Conservation (phyloP, 2,113 vertebrate genomes). For the Pao palembangensis region DNA sequence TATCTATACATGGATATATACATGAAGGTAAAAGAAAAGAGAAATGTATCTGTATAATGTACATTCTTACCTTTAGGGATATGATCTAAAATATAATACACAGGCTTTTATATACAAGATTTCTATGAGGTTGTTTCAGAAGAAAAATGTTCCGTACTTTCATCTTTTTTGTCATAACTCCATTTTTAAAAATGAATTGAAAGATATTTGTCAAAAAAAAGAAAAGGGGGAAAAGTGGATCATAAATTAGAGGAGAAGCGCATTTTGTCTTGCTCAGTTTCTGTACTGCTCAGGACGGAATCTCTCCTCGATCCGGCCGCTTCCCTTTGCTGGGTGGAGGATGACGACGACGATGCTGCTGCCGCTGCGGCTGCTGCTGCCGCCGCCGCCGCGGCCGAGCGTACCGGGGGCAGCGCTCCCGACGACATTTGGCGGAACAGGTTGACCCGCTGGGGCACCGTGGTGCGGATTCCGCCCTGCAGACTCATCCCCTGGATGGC, state of each 20-base stretch:
- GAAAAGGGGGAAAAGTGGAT: slow-evolving; percentile 70
- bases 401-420: slow-evolving; percentile 86
- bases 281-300: slow-evolving; percentile 88
- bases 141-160: slow-evolving; percentile 67
- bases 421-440: slow-evolving; percentile 97
- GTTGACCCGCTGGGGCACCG: slow-evolving; percentile 85
- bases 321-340: slow-evolving; percentile 81
- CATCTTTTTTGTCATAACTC: slow-evolving; percentile 71
- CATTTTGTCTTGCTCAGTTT: slow-evolving; percentile 93
- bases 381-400: slow-evolving; percentile 56
- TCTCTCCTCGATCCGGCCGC: slow-evolving; percentile 79
- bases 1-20: background rate
- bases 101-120: slow-evolving; percentile 81
- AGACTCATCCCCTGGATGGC: slow-evolving; percentile 72
- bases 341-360: slow-evolving; percentile 63
- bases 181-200: slow-evolving; percentile 70
- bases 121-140: slow-evolving; percentile 82
- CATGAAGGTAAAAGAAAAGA: slow-evolving; percentile 42
- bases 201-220: slow-evolving; percentile 65
- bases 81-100: slow-evolving; percentile 91
- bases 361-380: slow-evolving; percentile 62
- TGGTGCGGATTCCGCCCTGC: slow-evolving; percentile 76
- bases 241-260: slow-evolving; percentile 98
- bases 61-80: slow-evolving; percentile 87
- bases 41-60: slow-evolving; percentile 78